Base-by-base conservation (phyloP, 2,888 invertebrate genomes). In the Panorpa germanica region DNA sequence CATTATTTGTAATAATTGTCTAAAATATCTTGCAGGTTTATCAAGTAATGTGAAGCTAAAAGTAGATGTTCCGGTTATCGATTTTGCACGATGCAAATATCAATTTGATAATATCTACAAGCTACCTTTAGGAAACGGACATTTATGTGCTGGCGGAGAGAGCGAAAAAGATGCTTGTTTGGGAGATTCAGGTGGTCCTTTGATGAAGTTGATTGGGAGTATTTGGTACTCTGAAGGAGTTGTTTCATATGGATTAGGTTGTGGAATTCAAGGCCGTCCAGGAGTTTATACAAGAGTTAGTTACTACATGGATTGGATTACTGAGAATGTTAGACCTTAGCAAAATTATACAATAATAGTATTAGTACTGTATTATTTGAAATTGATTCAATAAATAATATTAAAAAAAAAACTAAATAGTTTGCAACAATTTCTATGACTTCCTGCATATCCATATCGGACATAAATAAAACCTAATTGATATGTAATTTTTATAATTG, bases 161-260 rank as follows among this genome's bases (percentile, higher is more conserved):
- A 56, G 50, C 29, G 58, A 62, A 4, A 55, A 65, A 36, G 75
- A 75, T 42, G 64, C 73, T 0, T 77, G 75, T 41, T 54, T 48
- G 17, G 74, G 74, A 0, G 74, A 74, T 39, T 71, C 71, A 0
- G 74, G 75, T 2, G 73, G 74, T 4, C 72, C 74, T 0, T 48
- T 74, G 7, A 72, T 74, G 70, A 49, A 43, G 33, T 33, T 30
- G 1, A 46, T 34, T 24, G 49, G 46, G 16, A 42, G 47, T 4
- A 45, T 53, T 2, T 63, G 61, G 59, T 58, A 58, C 35, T 34
- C 55, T 0, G 50, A 63, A 2, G 71, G 64, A 0, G 48, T 71
- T 0, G 65, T 70, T 0, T 70, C 69, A 2, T 67, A 64, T 33
- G 71, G 70, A 1, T 55, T 57, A 4, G 62, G 62, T 1, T 67